A percentile compares a stretch with the other conserved stretches of the same genome.
Evolutionary conservation across 2,113 vertebrate species (phyloP).

Genomic region (Tonatia bakeri): DNA sequence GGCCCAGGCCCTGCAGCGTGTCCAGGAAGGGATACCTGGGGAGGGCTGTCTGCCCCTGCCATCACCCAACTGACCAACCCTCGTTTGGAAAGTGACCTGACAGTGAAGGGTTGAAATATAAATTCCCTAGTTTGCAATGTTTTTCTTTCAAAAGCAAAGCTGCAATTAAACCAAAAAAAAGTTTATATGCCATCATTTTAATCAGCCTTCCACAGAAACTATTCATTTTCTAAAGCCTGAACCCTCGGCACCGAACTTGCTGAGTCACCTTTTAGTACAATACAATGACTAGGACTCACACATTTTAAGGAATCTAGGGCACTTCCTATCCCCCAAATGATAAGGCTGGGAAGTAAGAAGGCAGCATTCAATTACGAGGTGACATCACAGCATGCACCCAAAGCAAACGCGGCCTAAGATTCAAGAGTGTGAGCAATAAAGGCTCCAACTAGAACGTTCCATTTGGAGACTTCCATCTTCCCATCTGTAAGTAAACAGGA

Average conservation of each 20-base stretch:
- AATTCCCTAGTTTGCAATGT: neutral
- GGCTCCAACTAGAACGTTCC: neutral
- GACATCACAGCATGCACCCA: neutral
- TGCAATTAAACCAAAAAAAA: neutral
- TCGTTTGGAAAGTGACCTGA: neutral
- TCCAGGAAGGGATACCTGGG: too few relatives aligned
- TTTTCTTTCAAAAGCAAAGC: conserved; percentile 17
- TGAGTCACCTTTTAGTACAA: conserved; percentile 24
- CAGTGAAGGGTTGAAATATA: neutral
- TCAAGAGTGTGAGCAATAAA: neutral
- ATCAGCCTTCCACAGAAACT: neutral
- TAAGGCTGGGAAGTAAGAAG: conserved; percentile 13
- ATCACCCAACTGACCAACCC: neutral
- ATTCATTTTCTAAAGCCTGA: neutral
- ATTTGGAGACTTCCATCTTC: neutral
- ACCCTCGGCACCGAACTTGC: neutral
- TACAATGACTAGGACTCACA: neutral
- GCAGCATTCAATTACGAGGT: neutral
- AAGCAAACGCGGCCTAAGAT: conserved; percentile 10
- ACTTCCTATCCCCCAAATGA: neutral
- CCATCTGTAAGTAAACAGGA: neutral
- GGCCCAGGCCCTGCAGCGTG: neutral
- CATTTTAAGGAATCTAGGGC: conserved; percentile 39
- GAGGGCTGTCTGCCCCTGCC: neutral
- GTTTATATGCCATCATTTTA: neutral